Conservation (phyloP, 1,140 invertebrate genomes). For the Drosophila lowei region DNA sequence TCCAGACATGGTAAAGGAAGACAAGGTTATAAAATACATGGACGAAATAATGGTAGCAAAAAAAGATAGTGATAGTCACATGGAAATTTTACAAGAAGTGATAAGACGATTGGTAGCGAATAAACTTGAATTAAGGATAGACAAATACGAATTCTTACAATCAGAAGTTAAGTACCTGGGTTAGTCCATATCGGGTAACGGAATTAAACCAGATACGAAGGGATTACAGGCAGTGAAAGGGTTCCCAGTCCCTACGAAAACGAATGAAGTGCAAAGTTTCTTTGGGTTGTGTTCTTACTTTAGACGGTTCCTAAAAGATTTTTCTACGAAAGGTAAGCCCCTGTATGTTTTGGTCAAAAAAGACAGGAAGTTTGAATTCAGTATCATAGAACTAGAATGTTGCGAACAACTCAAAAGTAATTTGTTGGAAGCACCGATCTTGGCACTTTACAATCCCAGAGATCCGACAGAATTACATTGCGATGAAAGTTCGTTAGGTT, state of each 20-base stretch:
- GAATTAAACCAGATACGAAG: neutral
- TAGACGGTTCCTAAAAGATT: too few species aligned
- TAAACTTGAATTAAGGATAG: conserved; percentile 2
- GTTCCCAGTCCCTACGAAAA: too few species aligned
- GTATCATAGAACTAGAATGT: too few species aligned
- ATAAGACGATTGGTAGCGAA: neutral
- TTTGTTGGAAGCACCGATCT: too few species aligned
- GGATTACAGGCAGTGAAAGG: too few species aligned
- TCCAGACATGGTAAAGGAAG: conserved; percentile 6
- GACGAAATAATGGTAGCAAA: conserved; percentile 34
- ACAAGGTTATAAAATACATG: conserved; percentile 6
- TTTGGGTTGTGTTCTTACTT: too few species aligned
- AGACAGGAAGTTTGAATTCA: too few species aligned
- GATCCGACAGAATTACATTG: conserved; percentile 59
- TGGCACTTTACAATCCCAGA: too few species aligned
- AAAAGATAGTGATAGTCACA: neutral
- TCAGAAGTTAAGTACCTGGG: neutral
- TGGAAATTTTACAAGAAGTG: neutral
- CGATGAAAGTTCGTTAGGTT: conserved; percentile 48
- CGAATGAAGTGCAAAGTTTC: too few species aligned
- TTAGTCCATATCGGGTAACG: neutral
- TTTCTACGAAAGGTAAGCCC: too few species aligned
- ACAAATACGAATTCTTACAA: neutral
- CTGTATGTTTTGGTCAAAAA: too few species aligned
- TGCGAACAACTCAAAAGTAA: too few species aligned